Evolutionary conservation across 2,888 invertebrate species (phyloP), one percentile per base, ranked within the genome.

Genomic region (Anthrax anthrax): DNA sequence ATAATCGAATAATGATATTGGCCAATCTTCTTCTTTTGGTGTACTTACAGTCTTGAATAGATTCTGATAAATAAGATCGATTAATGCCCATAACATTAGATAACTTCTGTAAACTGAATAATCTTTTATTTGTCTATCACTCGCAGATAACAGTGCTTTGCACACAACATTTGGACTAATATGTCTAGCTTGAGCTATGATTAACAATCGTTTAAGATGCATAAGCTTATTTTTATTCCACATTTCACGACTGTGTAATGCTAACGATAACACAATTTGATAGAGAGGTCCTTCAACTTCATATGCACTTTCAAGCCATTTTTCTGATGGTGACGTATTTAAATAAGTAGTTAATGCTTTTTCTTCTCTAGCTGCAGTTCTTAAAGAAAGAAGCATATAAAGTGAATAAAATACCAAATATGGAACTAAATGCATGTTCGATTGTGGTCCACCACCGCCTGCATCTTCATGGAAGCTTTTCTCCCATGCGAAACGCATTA

Each of bases 391-490:
- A 57, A 92, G 79, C 52, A 91, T 85, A 66, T 96, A 96, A 17
- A 96, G 80, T 18, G 91, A 89, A 78, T 92, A 91, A 66, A 96
- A 95, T 52, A 88, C 73, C 47, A 96, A 74, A 63, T 95, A 95
- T 10, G 96, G 96, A 52, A 95, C 80, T 59, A 97, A 81, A 71
- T 96, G 92, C 84, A 96, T 85, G 71, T 96, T 96, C 53, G 94
- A 94, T 61, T 95, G 91, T 14, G 94, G 89, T 2, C 95, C 96
- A 57, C 92, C 92, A 54, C 92, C 98, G 17, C 96, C 95, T 2
- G 94, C 91, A 70, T 97, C 96, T 64, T 94, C 94, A 65, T 95
- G 94, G 75, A 97, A 97, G 51, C 90, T 88, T 63, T 88, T 88
- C 57, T 92, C 95, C 66, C 87, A 84, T 0, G 95, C 88, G 71